Evolutionary conservation across 2,888 invertebrate genomes (phyloP), one percentile per base, ranked within the genome.

Genomic region (Sinhomidia bicolor): DNA sequence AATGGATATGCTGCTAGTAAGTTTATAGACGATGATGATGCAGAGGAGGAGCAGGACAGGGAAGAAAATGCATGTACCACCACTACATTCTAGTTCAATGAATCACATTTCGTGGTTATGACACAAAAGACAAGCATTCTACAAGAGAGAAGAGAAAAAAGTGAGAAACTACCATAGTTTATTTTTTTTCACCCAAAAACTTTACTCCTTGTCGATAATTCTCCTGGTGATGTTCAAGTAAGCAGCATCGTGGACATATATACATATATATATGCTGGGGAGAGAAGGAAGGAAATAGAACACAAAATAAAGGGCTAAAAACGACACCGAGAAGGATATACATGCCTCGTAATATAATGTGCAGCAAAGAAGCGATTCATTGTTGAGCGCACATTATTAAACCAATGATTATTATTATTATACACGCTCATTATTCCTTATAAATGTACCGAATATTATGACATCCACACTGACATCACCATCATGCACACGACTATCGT

Each of bases 291-390:
- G 14, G 26, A 44, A 44, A 74, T n/a, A 23, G 23, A 68, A 68
- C 68, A 68, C n/a, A n/a, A n/a, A 68, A 68, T 68, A 74, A 47
- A 74, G 74, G 47, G 47, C n/a, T 9, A 47, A 47, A 47, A 17
- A 23, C 23, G 57, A 74, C 17, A 71, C 9, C 23, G 51, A 76
- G 0, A 10, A 47, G 0, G 44, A 76, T n/a, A n/a, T n/a, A n/a
- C n/a, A n/a, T n/a, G n/a, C n/a, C n/a, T n/a, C n/a, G n/a, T n/a
- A n/a, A n/a, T n/a, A n/a, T 51, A 71, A 32, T 12, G 44, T 44
- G 76, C 17, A 57, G 74, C 41, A 23, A 54, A 29, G 76, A 51
- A 78, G 54, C 78, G 12, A 78, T 78, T 23, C 57, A 78, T 78
- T 78, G 54, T 78, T 78, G 76, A 26, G n/a, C 62, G 36, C 36